These are phyloP conservation scores for Tanypteryx hageni DNA, from an alignment of 2,888 invertebrate genomes.

Conservation along the genomic window DNA sequence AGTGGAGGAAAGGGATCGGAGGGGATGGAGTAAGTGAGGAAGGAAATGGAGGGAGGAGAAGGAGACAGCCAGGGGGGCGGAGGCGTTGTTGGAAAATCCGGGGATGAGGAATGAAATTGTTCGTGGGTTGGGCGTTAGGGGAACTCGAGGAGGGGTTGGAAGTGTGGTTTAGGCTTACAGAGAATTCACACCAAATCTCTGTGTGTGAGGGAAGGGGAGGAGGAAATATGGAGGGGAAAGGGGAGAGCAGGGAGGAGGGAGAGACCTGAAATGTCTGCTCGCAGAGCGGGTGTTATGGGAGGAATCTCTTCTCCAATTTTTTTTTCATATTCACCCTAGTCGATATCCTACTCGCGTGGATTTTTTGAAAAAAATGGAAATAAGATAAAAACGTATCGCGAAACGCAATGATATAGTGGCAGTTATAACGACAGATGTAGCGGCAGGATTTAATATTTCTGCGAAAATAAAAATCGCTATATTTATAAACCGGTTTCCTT, in stretches of 20 bases:
- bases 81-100: constrained; percentile 6
- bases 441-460: constrained; percentile 38
- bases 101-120: constrained; percentile 63
- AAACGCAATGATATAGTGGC: constrained; percentile 23
- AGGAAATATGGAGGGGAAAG: neutral
- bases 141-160: constrained; percentile 28
- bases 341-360: neutral
- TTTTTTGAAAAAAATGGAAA: neutral
- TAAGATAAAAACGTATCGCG: neutral
- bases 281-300: neutral
- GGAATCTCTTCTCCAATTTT: constrained; percentile 2
- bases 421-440: constrained; percentile 26
- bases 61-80: neutral
- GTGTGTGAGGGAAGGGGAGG: neutral
- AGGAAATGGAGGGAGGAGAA: neutral
- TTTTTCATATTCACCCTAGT: neutral
- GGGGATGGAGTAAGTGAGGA: neutral
- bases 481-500: neutral
- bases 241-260: too few relatives aligned
- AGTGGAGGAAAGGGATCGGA: neutral
- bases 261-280: neutral
- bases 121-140: constrained; percentile 22
- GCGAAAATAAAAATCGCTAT: neutral
- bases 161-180: constrained; percentile 55
- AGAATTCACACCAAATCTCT: constrained; percentile 59